Evolutionary conservation across 2,888 invertebrate genomes (phyloP), one percentile per base, ranked within the genome.

Genomic region (Rugalucina vietnamica): DNA sequence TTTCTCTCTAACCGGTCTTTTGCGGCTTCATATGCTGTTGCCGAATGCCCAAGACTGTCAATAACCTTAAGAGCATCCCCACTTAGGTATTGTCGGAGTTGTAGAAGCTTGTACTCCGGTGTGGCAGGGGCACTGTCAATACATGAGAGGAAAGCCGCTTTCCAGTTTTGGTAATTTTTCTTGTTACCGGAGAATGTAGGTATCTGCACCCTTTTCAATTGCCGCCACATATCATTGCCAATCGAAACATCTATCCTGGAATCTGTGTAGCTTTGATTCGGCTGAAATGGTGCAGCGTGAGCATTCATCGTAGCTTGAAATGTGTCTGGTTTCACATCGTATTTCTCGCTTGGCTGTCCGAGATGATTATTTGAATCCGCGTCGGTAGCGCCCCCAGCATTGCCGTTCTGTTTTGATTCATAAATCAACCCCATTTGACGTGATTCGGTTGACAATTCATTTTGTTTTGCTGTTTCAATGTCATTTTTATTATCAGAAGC

Each of bases 11-110:
- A 34, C 24, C 82, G 8, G n/a, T 82, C 78, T 43, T 82, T 82
- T 37, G 78, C 74, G 4, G 70, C 69, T 14, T 70, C 81, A 70
- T 81, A 76, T 27, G 81, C 81, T 3, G 24, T 10, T 0, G n/a
- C 36, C 3, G 78, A 75, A 75, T 74, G 69, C 21, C 82, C 82
- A n/a, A 82, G 60, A 74, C 74, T 50, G 24, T 82, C 82, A n/a
- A 78, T 78, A 0, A 65, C 73, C 49, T 79, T 43, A 18, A 79
- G 50, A 0, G 82, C 82, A 5, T 73, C 70, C 27, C 76, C 75
- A 8, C n/a, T 27, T 5, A 81, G 36, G 54, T 81, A 81, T 37
- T 81, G 75, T 21, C 81, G 12, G 2, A 81, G 36, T 49, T 81
- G 81, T 21, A 65, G 36, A 27, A 79, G 39, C 29, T 74, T 65